Evolutionary conservation across 2,888 invertebrate species (phyloP).

Genomic region (Pemphredon lugubris): DNA sequence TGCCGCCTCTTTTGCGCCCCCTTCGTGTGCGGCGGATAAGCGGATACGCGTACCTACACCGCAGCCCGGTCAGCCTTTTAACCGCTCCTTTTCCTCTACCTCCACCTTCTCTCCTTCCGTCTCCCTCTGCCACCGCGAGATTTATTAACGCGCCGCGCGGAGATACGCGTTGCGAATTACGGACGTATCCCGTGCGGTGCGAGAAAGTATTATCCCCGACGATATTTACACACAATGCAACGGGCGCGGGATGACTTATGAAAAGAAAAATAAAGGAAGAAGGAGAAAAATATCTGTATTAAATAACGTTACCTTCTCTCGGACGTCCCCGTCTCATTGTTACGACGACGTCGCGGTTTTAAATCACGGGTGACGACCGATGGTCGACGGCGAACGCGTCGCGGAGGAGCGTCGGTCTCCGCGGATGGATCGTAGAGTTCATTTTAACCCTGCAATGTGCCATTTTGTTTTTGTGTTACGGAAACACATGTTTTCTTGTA

Average conservation of each 20-base stretch:
- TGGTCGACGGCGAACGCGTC: not conserved
- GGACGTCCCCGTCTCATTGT: slow-evolving; percentile 44
- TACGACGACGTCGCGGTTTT: not conserved
- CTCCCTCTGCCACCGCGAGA: slow-evolving; percentile 46
- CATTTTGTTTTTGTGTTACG: too few species aligned
- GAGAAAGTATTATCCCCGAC: slow-evolving; percentile 37
- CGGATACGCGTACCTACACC: slow-evolving; percentile 8
- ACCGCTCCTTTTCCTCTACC: slow-evolving; percentile 8
- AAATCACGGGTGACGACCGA: slow-evolving; percentile 25
- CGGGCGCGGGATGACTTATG: slow-evolving; percentile 44
- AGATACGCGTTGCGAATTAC: slow-evolving; percentile 57
- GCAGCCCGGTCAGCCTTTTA: slow-evolving; percentile 16
- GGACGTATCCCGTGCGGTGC: slow-evolving; percentile 30
- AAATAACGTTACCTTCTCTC: slow-evolving; percentile 39
- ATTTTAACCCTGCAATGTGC: too few species aligned
- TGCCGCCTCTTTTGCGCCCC: slow-evolving; percentile 52
- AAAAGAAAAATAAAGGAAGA: too few species aligned
- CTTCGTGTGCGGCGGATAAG: slow-evolving; percentile 61
- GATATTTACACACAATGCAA: slow-evolving; percentile 62
- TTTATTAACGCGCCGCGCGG: slow-evolving; percentile 68
- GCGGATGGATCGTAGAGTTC: too few species aligned
- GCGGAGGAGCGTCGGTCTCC: too few species aligned
- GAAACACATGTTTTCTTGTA: too few species aligned
- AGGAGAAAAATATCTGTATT: slow-evolving; percentile 63
- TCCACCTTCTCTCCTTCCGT: slow-evolving; percentile 3